Conservation (phyloP, 2,888 invertebrate species). For the Lasioglossum villosulum region DNA sequence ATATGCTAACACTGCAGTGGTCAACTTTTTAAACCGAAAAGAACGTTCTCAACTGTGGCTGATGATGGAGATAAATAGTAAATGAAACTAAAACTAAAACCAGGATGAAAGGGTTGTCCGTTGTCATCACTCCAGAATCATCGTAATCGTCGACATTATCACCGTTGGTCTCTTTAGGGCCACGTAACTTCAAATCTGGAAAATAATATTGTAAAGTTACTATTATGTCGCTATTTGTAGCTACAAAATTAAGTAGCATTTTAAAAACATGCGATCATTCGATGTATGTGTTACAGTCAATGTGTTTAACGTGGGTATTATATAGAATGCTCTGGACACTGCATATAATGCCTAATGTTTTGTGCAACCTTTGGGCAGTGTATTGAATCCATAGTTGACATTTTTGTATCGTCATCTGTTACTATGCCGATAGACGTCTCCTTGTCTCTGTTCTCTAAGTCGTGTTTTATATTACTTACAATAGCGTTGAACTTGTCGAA, state of each 20-base stretch:
- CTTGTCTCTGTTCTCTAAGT: too few species aligned
- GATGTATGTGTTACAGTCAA: neutral
- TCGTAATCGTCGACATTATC: constrained; percentile 79
- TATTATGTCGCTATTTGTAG: neutral
- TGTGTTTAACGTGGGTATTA: too few species aligned
- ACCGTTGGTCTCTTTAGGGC: constrained; percentile 77
- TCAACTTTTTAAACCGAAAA: constrained; percentile 78
- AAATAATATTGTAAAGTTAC: constrained; percentile 27
- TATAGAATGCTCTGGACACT: too few species aligned
- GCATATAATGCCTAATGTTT: too few species aligned
- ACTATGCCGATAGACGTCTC: too few species aligned
- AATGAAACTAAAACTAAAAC: constrained; percentile 69
- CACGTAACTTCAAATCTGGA: constrained; percentile 79
- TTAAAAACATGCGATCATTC: neutral
- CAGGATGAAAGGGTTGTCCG: constrained; percentile 67
- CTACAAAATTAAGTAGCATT: neutral
- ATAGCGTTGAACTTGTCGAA: too few species aligned
- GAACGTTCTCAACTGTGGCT: constrained; percentile 76
- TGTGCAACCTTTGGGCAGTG: too few species aligned
- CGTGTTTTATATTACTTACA: too few species aligned
- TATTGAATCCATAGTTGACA: too few species aligned
- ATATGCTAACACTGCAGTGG: constrained; percentile 44
- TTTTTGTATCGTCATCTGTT: too few species aligned
- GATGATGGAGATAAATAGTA: constrained; percentile 76
- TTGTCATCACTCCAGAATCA: constrained; percentile 73